Evolutionary conservation across 2,113 vertebrate genomes (phyloP).

Genomic region (Apus apus): DNA sequence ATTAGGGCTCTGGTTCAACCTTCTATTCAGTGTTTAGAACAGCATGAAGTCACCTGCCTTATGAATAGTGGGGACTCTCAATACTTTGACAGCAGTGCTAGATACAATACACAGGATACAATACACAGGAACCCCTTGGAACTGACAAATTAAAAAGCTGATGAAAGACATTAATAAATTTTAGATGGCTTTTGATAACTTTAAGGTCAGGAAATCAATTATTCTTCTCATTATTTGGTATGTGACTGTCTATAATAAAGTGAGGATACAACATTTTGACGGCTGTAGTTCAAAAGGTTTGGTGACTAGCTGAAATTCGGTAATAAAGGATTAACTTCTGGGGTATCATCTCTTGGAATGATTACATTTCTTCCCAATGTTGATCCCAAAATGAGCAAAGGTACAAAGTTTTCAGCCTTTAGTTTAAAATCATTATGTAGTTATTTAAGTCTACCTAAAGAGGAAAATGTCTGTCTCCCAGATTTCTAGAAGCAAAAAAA

Average conservation of each 20-base stretch:
- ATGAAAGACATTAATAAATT: neutral
- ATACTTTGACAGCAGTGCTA: neutral
- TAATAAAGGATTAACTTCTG: neutral
- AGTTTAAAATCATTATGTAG: neutral
- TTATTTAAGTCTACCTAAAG: neutral
- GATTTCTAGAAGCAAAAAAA: neutral
- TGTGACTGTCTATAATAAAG: neutral
- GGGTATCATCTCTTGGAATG: neutral
- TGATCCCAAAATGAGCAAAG: neutral
- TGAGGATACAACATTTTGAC: neutral
- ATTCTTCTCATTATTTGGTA: neutral
- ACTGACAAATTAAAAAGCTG: neutral
- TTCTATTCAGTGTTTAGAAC: neutral
- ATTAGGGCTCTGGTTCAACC: neutral
- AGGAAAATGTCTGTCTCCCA: neutral
- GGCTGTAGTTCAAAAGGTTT: neutral
- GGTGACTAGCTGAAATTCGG: neutral
- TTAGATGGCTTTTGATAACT: neutral
- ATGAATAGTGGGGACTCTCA: neutral
- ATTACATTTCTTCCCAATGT: neutral
- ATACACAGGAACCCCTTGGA: neutral
- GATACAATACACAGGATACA: neutral
- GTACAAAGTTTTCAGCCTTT: neutral
- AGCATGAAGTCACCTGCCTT: neutral
- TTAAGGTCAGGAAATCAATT: neutral